Base-by-base conservation (phyloP, 2,113 vertebrate species). In the Prionailurus bengalensis region DNA sequence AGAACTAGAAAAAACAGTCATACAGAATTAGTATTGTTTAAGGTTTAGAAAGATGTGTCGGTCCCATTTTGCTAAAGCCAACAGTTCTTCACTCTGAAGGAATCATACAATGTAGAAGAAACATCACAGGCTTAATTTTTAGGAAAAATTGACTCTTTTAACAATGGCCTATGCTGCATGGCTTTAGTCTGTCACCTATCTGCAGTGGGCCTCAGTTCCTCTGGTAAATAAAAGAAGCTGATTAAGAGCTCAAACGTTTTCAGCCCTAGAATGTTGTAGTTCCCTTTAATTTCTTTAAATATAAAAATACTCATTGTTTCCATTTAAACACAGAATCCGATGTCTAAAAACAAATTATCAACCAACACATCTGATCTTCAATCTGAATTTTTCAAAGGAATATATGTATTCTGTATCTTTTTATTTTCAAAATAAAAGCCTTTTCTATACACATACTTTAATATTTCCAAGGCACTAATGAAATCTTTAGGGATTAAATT, bases 381-480 rank as follows among this genome's bases (percentile, higher is more conserved):
- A 31, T 65, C 58, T 96, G 8, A 48, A 39, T 53, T 96, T 92
- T 95, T 88, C 51, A 53, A 71, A n/a, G 58, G 19, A 58, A 79
- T 45, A 66, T 4, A 23, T 27, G 27, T 10, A 55, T 82, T 95
- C 55, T 66, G 4, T 85, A 63, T 51, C 51, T 63, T 82, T 96
- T 94, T 19, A 78, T 88, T 95, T 92, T 63, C 33, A 39, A 93
- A 93, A 36, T 33, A 76, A 39, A 13, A 92, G 7, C 19, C 21
- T 82, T 95, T 84, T 93, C 31, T 81, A 7, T 39, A 61, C 11
- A 39, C 15, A 23, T 9, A 65, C n/a, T 45, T 94, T 66, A 71
- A 11, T 93, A 15, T 70, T 19, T 80, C 92, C 21, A 58, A 84
- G 29, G 7, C 51, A 63, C 23, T 45, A 42, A 29, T 16, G 23